These are phyloP conservation scores for Platysteira castanea DNA, from an alignment of 2,113 vertebrate species.

Conservation along the genomic window DNA sequence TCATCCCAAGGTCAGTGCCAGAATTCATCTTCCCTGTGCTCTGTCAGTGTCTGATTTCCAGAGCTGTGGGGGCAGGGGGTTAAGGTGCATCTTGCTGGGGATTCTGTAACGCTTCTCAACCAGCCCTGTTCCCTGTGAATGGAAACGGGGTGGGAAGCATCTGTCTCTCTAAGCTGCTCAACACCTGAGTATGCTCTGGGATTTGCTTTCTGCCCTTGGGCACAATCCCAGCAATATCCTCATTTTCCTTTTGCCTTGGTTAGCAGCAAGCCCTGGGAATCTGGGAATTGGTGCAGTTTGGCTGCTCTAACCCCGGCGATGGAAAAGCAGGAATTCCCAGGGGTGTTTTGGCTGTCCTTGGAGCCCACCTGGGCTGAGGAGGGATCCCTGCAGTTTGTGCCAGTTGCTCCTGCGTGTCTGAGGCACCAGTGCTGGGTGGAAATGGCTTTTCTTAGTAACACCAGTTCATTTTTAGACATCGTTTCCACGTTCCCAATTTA, in stretches of 20 bases:
- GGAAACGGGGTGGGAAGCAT: background rate
- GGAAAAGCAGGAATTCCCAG: background rate
- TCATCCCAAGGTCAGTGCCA: background rate
- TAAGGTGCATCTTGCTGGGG: background rate
- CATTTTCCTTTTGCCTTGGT: background rate
- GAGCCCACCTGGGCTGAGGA: background rate
- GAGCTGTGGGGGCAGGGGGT: accelerated
- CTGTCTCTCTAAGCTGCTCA: background rate
- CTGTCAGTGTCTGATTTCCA: background rate
- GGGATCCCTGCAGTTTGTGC: background rate
- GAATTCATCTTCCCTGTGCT: background rate
- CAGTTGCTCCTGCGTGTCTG: accelerated
- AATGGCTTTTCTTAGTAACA: background rate
- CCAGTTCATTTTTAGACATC: background rate
- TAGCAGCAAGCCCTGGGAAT: background rate
- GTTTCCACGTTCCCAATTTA: background rate
- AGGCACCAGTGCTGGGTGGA: background rate
- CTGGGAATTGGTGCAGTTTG: accelerated
- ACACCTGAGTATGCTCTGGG: background rate
- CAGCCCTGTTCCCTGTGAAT: accelerated
- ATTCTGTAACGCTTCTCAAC: background rate
- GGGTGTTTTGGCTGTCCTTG: background rate
- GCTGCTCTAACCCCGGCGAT: background rate
- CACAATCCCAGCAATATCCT: background rate
- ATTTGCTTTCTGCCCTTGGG: background rate